phyloP scores from a whole-genome alignment of 1,140 invertebrate genomes.

The Aradophagus sp. region DNA sequence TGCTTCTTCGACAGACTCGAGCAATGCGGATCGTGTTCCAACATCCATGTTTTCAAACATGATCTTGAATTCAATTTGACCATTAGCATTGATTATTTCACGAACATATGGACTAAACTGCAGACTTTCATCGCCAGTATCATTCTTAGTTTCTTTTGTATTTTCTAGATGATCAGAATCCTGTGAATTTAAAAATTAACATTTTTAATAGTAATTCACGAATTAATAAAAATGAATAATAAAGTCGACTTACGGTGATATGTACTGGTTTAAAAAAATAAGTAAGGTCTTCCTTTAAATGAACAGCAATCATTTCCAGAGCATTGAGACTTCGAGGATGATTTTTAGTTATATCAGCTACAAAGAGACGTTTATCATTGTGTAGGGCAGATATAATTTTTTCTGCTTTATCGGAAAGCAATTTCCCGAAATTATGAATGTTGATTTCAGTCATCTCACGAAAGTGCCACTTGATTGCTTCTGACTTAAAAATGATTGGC shows the following conservation, averaged over 20 bases:
- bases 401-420: slow-evolving; percentile 19
- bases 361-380: slow-evolving; percentile 8
- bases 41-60: slow-evolving; percentile 19
- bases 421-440: slow-evolving; percentile 22
- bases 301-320: slow-evolving; percentile 9
- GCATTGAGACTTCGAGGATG: slow-evolving; percentile 8
- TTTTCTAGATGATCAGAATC: background rate
- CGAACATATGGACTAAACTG: slow-evolving; percentile 9
- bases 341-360: slow-evolving; percentile 17
- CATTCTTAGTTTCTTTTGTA: background rate
- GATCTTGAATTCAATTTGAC: slow-evolving; percentile 13
- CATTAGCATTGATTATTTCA: slow-evolving; percentile 6
- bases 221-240: slow-evolving; percentile 3
- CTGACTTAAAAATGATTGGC: slow-evolving; percentile 31
- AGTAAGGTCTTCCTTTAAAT: slow-evolving; percentile 27
- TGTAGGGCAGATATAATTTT: slow-evolving; percentile 19
- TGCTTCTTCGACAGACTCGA: slow-evolving; percentile 15
- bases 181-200: background rate
- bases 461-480: slow-evolving; percentile 31
- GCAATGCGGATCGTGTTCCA: slow-evolving; percentile 2
- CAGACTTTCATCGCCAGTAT: background rate
- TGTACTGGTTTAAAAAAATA: slow-evolving; percentile 11
- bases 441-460: slow-evolving; percentile 10
- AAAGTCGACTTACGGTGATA: slow-evolving; percentile 10
- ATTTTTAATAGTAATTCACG: background rate